Base-by-base conservation (phyloP, 2,797 vertebrate genomes). In the Coregonus sp. region DNA sequence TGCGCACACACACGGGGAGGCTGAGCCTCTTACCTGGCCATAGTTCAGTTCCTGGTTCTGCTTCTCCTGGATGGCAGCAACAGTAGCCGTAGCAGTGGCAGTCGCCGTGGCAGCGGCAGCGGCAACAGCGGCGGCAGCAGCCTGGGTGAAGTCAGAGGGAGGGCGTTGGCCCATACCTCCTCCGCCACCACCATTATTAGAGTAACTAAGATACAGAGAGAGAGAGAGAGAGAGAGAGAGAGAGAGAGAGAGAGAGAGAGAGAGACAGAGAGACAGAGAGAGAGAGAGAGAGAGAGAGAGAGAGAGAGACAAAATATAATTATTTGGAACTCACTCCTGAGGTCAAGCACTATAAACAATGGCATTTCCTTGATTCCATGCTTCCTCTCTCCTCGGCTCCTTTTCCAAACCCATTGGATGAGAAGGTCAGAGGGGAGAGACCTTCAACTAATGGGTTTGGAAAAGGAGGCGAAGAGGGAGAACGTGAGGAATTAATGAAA, bases 31-130 rank as follows among this genome's bases (percentile, higher is more conserved):
- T 20, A 98, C 97, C 93, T 95, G 89, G 67, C 96, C 88, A 0
- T 97, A 98, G 92, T 91, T 96, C 91, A 98, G 86, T 86, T 99
- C 97, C 89, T 98, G 97, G 91, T 96, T 97, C 90, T 99, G 97
- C 77, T 98, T 98, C 78, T 99, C 97, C 84, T 98, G 97, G 71
- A 99, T 95, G 0, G 97, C 97, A 0, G 97, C 96, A 47, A 99
- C 97, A 0, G 97, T 98, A 0, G 97, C 97, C 0, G 97, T 99
- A 20, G 97, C 97, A 0, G 97, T 98, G 74, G 97, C 97, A 0
- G 97, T 98, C 25, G 97, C 97, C 0, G 97, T 99, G 84, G 97
- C 97, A 0, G 97, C 97, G 0, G 97, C 97, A 0, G 96, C 97
- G 0, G 97, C 97, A 1, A 98, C 97, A 0, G 97, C 97, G 0